Base-by-base conservation (phyloP, 2,113 vertebrate genomes). In the Ia io region DNA sequence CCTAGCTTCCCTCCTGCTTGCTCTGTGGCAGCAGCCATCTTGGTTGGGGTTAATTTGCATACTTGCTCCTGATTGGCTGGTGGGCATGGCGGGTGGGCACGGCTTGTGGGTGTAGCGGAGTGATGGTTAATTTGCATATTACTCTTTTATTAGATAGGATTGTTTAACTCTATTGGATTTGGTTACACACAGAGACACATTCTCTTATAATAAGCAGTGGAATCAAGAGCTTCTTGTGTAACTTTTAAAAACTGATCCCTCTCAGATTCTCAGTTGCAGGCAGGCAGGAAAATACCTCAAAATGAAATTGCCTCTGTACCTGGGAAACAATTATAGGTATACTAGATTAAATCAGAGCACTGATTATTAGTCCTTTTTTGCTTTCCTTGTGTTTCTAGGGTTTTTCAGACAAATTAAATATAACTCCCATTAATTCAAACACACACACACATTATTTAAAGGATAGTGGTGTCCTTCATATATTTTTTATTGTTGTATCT, bases 371-470 rank as follows among this genome's bases (percentile, higher is more conserved):
- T 63, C 1, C 5, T 61, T 65, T 73, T 79, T 74, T 70, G 5
- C 4, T 80, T 53, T 89, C 22, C 35, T n/a, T 87, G 32, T 70
- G 8, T 32, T 78, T 80, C 35, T 42, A 56, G 3, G 5, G 3
- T 22, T 94, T 51, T 73, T 51, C n/a, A 71, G 37, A 86, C 9
- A 93, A 90, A 85, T 69, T 70, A 89, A 91, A 78, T 59, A 56
- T 35, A 30, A 78, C 73, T 67, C 28, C 23, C 25, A 73, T 53
- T 37, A 53, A 56, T 89, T 83, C 25, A 30, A 61, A 32, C 3
- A 44, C 40, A 73, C 6, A 42, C 28, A 73, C 17, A 88, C 22
- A 53, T 23, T 20, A 56, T 73, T 51, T 51, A 84, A 83, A 93
- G 79, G 13, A 77, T 17, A 65, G 9, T 42, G 63, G 44, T 67